Base-by-base conservation (phyloP, 23 tunicate genomes). In the Ascidia mentula region DNA sequence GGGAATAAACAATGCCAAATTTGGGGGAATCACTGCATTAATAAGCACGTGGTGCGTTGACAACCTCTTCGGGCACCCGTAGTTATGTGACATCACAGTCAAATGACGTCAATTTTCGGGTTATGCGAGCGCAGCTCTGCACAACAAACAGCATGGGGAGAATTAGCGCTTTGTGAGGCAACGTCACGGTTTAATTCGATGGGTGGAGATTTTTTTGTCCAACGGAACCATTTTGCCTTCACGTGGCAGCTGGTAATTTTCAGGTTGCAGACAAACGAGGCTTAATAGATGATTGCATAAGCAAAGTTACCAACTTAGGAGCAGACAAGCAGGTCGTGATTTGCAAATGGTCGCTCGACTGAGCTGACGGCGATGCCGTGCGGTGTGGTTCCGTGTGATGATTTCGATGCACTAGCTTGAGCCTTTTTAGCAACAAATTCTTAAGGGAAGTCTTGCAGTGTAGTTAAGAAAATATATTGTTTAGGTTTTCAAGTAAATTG, bases 61-160 rank as follows among this genome's bases (percentile, higher is more conserved):
- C 75, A 36, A 35, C 38, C 38, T 33, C 32, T 30, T 20, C 37
- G 30, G 75, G 75, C 30, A 71, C 5, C 75, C 75, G 75, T 71
- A 71, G 34, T 20, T 71, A 33, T 30, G 30, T 71, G 75, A 71
- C 75, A 35, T 71, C 75, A 71, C 8, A 35, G 6, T 22, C 30
- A 71, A 3, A 36, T 71, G 75, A 71, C 75, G 75, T 71, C 38
- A 33, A 35, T 71, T 71, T 35, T 53, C 65, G 65, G 65, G 65
- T 53, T 20, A 53, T 53, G 65, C 24, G 65, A 53, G 65, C 65
- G 65, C 65, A 53, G 24, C 38, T 35, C 75, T 71, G 75, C 75
- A 71, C 32, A 71, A 71, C 75, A 71, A 71, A 71, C 37, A 71
- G n/a, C 36, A 71, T 34, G 38, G 37, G 38, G 75, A 35, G 32